A percentile compares a stretch with the other conserved stretches of the same genome.
Evolutionary conservation across 2,888 invertebrate species (phyloP).

Genomic region (Scrobipalpa costella): DNA sequence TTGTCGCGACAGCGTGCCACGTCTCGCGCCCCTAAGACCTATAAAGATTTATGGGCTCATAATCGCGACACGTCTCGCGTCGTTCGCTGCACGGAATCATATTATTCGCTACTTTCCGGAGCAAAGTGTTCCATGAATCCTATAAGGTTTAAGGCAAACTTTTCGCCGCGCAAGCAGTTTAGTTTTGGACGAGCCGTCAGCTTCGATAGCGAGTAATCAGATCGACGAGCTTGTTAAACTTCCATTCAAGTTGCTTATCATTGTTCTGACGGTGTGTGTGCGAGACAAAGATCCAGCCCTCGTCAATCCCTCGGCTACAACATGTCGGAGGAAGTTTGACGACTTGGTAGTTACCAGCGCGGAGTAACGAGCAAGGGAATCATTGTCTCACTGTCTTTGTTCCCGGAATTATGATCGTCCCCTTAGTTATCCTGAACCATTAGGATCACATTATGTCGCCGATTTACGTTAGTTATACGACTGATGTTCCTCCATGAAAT

Average conservation of each 20-base stretch:
- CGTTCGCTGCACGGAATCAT: constrained; percentile 30
- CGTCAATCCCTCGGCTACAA: constrained; percentile 52
- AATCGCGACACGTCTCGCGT: constrained; percentile 35
- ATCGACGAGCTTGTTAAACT: constrained; percentile 26
- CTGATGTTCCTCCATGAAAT: constrained; percentile 46
- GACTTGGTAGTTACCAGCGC: constrained; percentile 57
- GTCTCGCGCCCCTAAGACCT: constrained; percentile 39
- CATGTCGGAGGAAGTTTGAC: constrained; percentile 56
- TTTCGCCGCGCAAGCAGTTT: constrained; percentile 8
- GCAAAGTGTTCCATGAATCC: not conserved
- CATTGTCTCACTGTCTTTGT: constrained; percentile 77
- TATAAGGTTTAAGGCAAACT: not conserved
- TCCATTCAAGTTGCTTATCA: constrained; percentile 25
- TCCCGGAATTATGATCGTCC: constrained; percentile 70
- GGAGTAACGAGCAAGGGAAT: constrained; percentile 65
- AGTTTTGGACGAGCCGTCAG: not conserved
- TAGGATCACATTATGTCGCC: constrained; percentile 65
- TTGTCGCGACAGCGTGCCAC: constrained; percentile 49
- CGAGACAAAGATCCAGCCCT: constrained; percentile 44
- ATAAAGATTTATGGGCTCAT: constrained; percentile 48
- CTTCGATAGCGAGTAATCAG: constrained; percentile 6
- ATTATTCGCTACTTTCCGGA: constrained; percentile 30
- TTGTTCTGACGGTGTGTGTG: constrained; percentile 25
- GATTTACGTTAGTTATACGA: constrained; percentile 51
- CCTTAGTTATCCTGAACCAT: constrained; percentile 65